Percentiles rank a stretch among this genome's conserved stretches.
Evolutionary conservation across 1,140 invertebrate genomes (phyloP).

Genomic region (Oncopeltus fasciatus): DNA sequence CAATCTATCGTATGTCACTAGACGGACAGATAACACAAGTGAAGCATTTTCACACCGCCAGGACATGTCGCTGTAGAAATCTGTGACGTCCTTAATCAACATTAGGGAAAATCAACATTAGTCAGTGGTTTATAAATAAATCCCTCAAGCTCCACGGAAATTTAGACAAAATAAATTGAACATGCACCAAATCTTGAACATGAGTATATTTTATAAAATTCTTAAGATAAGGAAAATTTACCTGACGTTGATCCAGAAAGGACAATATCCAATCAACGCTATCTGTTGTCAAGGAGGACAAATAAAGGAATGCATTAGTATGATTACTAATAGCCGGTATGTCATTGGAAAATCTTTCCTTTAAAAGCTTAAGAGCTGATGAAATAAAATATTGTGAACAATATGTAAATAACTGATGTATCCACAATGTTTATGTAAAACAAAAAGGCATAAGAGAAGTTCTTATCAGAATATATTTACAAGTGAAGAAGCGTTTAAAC

Average conservation of each 20-base stretch:
- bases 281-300: background rate
- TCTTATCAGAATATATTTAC: too few relatives aligned
- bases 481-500: too few relatives aligned
- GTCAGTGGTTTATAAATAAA: background rate
- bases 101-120: background rate
- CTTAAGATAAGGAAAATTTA: background rate
- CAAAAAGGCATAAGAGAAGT: too few relatives aligned
- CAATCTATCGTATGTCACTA: background rate
- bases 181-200: background rate
- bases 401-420: too few relatives aligned
- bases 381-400: too few relatives aligned
- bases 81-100: background rate
- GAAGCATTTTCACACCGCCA: background rate
- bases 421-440: too few relatives aligned
- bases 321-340: background rate
- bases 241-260: conserved; percentile 22
- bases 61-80: background rate
- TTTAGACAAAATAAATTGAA: background rate
- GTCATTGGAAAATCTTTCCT: background rate
- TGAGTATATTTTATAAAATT: background rate
- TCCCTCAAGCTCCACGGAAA: background rate
- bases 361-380: background rate
- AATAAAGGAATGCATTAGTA: background rate
- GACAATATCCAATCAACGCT: background rate
- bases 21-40: background rate